phyloP scores from a whole-genome alignment of 2,888 invertebrate species.

The Nemotelus pantherinus region DNA sequence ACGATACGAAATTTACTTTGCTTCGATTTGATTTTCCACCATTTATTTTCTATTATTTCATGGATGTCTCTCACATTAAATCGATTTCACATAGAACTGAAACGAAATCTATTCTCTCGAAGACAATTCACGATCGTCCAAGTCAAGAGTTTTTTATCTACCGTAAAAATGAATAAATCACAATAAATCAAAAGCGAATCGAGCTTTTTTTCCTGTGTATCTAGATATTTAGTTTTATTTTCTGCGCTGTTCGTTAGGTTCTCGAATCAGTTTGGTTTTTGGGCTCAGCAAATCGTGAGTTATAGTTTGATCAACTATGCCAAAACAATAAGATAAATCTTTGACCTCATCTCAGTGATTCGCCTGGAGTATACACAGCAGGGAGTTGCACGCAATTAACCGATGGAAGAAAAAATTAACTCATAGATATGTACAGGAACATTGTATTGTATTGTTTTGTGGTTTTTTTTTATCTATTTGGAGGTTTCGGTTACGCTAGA shows the following conservation, averaged over 20 bases:
- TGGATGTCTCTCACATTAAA: background rate
- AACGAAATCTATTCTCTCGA: background rate
- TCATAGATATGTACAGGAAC: too few species aligned
- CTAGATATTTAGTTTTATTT: background rate
- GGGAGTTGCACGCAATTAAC: slow-evolving; percentile 44
- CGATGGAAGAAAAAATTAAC: slow-evolving; percentile 3
- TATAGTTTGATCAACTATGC: slow-evolving; percentile 41
- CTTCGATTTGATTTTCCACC: background rate
- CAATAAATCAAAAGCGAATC: slow-evolving; percentile 34
- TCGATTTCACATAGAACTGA: slow-evolving; percentile 4
- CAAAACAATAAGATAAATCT: slow-evolving; percentile 41
- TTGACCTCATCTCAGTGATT: slow-evolving; percentile 41
- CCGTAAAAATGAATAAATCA: slow-evolving; percentile 32
- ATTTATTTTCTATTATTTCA: background rate
- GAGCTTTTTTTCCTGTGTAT: background rate
- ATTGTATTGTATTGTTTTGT: too few species aligned
- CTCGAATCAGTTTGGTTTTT: background rate
- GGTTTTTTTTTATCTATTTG: too few species aligned
- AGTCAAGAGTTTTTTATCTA: background rate
- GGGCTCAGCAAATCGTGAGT: slow-evolving; percentile 18
- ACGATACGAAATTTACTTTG: background rate
- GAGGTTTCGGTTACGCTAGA: too few species aligned
- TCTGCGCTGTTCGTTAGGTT: too few species aligned
- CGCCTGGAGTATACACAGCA: slow-evolving; percentile 15
- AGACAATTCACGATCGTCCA: slow-evolving; percentile 19